Evolutionary conservation across 1,140 invertebrate genomes (phyloP), one percentile per base, ranked within the genome.

Genomic region (Apis cerana): DNA sequence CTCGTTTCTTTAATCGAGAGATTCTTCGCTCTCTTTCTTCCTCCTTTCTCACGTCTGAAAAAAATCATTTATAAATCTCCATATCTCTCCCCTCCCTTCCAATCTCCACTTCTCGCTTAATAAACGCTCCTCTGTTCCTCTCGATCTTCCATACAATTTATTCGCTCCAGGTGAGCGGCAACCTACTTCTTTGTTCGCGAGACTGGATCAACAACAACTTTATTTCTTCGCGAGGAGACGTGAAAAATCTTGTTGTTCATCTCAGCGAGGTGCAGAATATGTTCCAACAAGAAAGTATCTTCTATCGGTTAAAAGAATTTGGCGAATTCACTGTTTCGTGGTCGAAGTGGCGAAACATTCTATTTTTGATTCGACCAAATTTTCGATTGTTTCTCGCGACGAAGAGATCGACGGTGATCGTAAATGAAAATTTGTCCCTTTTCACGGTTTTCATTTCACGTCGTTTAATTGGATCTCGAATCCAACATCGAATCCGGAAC

Each of bases 381-480:
- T 33, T 33, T 33, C 3, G 2, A 3, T 33, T 13, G 23, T 23
- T 7, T n/a, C 12, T 10, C 12, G 12, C 23, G 48, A 62, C 8
- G 19, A 11, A 5, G 7, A 11, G 15, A n/a, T 15, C 61, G 13
- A 62, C 1, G n/a, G 21, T 75, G 17, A 43, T 43, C 54, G 64
- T 19, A 15, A 33, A 21, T 17, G 15, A 21, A 43, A 7, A 61
- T n/a, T 19, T 9, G 27, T 11, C 8, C 21, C 13, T 27, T 59
- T 56, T 72, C 48, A 52, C 33, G 21, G n/a, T 54, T 80, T 52
- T 17, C 78, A 52, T 75, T 80, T 52, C 48, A 23, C n/a, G 15
- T 56, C 17, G 11, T 19, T 54, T 81, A 75, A 81, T 81, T 75
- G 80, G 71, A 81, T 81, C 71, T 58, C 56, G 80, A 61, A 82